Percentiles rank a stretch among this genome's conserved stretches.
Evolutionary conservation across 2,797 vertebrate genomes (phyloP).

Genomic region (Alca torda): DNA sequence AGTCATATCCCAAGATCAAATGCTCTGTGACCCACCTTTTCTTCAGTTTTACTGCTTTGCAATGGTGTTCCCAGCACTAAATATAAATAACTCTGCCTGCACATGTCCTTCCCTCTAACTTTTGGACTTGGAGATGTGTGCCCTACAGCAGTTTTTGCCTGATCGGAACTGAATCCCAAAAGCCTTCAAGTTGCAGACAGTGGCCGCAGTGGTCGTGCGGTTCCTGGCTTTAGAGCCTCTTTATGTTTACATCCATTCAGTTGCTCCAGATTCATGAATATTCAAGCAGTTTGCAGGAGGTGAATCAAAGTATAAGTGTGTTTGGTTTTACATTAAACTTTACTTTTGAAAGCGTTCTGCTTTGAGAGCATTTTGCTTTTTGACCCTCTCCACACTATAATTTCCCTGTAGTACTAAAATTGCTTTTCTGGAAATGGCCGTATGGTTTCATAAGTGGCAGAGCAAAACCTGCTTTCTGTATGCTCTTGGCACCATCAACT

Average conservation of each 20-base stretch:
- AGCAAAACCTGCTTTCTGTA: not conserved
- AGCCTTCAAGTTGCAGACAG: not conserved
- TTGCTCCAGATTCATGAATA: not conserved
- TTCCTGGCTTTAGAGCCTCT: not conserved
- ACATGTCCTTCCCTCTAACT: not conserved
- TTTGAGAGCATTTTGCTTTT: not conserved
- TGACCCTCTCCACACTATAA: not conserved
- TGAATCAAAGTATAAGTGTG: not conserved
- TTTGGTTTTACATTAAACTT: not conserved
- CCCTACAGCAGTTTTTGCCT: not conserved
- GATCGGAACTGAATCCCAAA: not conserved
- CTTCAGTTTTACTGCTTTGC: not conserved
- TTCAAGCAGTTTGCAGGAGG: not conserved
- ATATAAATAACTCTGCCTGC: not conserved
- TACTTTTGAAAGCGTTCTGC: not conserved
- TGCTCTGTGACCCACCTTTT: not conserved
- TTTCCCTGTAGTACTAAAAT: not conserved
- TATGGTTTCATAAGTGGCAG: not conserved
- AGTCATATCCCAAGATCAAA: not conserved
- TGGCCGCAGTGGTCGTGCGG: not conserved
- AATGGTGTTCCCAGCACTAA: not conserved
- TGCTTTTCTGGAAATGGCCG: not conserved
- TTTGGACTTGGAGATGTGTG: not conserved
- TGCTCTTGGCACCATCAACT: not conserved
- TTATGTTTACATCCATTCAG: not conserved